Evolutionary conservation across 1,140 invertebrate species (phyloP).

Genomic region (Grapholita molesta): DNA sequence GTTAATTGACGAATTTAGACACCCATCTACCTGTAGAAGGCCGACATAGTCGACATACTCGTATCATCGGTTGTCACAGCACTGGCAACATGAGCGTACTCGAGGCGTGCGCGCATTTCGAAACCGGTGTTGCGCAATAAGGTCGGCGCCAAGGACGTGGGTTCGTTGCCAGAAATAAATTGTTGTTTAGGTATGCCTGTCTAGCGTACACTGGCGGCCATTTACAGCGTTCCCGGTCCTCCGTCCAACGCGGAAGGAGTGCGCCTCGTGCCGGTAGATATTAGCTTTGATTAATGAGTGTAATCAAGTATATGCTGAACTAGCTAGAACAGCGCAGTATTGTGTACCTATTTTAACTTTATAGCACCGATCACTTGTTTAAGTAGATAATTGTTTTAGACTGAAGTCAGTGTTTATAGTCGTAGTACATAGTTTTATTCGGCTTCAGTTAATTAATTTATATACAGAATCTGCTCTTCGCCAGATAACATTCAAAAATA

Average conservation of each 20-base stretch:
- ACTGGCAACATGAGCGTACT: slow-evolving; percentile 32
- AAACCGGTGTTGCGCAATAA: slow-evolving; percentile 76
- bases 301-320: neutral
- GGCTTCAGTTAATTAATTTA: too few species aligned
- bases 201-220: slow-evolving; percentile 47
- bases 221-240: neutral
- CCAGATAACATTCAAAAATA: too few species aligned
- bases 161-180: slow-evolving; percentile 74
- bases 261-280: neutral
- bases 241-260: slow-evolving; percentile 3
- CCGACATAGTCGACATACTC: too few species aligned
- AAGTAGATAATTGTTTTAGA: too few species aligned
- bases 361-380: neutral
- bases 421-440: too few species aligned
- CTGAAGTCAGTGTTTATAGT: too few species aligned
- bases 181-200: slow-evolving; percentile 60
- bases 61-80: slow-evolving; percentile 26
- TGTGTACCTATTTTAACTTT: neutral
- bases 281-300: slow-evolving; percentile 15
- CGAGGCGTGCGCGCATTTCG: slow-evolving; percentile 56
- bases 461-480: too few species aligned
- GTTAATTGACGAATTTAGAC: slow-evolving; percentile 12
- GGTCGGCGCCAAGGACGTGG: slow-evolving; percentile 73
- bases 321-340: neutral
- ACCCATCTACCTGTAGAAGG: slow-evolving; percentile 6